Base-by-base conservation (phyloP, 2,113 vertebrate genomes). In the Hemiscyllium ocellatum region DNA sequence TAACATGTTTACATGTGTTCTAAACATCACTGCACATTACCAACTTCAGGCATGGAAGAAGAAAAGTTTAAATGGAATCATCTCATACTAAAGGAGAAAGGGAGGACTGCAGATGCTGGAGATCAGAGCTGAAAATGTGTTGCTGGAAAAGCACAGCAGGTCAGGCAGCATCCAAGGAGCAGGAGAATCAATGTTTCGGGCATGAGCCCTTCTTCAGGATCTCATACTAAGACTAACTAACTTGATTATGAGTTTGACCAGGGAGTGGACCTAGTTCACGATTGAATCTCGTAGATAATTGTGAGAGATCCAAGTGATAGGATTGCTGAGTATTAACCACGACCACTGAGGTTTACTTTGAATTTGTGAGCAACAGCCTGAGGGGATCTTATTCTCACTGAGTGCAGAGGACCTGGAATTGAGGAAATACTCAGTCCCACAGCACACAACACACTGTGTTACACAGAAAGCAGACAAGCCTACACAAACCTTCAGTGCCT, bases 401-500 rank as follows among this genome's bases (percentile, higher is more conserved):
- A 20, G 19, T 8, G 29, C 15, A 56, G 65, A 37, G 13, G 13
- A 50, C 42, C 19, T 13, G 33, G 19, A 68, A 22, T 19, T 50
- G 37, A 85, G 29, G 33, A 24, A n/a, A 61, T 15, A 20, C 37
- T n/a, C 56, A 10, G 0, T 10, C n/a, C 72, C 15, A 37, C 66
- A 69, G 37, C 66, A 70, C 26, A 29, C 1, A 2, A 3, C 6
- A 29, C 24, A 56, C 12, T 22, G 95, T n/a, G 69, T 78, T 56
- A 95, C 78, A 37, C 78, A n/a, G 26, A 20, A 95, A 24, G 47
- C 7, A 10, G 20, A 13, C 4, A 87, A 87, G 15, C 22, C 6
- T 2, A 19, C 10, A 33, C 72, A 94, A 97, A 99, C 99, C 98
- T 99, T 99, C 98, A 99, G 99, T 37, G 98, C 98, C 95, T 98